Conservation (phyloP, 2,113 vertebrate genomes). For the Seriola quinqueradiata region DNA sequence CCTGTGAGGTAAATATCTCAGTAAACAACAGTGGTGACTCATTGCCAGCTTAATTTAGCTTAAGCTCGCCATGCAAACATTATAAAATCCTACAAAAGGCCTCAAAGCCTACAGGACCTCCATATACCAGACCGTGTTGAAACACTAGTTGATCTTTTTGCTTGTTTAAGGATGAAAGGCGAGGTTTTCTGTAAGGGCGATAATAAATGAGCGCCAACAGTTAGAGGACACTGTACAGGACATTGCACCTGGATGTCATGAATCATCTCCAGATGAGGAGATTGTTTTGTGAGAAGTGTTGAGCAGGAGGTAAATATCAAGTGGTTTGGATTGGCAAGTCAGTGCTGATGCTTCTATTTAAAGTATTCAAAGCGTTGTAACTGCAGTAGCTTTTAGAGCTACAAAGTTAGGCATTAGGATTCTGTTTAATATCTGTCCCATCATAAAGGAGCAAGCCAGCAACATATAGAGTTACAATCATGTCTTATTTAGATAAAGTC, state of each 20-base stretch:
- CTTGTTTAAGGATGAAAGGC: not conserved
- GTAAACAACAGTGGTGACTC: not conserved
- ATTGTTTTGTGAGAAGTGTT: not conserved
- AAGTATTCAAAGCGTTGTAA: not conserved
- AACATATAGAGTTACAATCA: too few species aligned
- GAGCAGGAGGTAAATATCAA: not conserved
- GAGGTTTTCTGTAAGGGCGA: not conserved
- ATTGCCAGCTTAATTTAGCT: not conserved
- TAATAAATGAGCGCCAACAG: not conserved
- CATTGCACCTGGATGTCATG: not conserved
- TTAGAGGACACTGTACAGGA: not conserved
- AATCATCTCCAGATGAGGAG: not conserved
- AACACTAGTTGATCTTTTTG: not conserved
- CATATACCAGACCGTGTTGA: not conserved
- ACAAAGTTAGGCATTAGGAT: too few species aligned
- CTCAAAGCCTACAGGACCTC: not conserved
- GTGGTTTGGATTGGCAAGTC: too few species aligned
- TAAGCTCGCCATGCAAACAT: not conserved
- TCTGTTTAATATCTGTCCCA: too few species aligned
- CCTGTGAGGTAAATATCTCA: not conserved
- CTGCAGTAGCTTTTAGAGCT: not conserved
- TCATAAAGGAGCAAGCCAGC: too few species aligned
- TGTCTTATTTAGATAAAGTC: too few species aligned
- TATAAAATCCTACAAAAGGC: too few species aligned
- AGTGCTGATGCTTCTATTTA: too few species aligned